Conservation (phyloP, 1,140 invertebrate species). For the Venustaconcha ellipsiformis region DNA sequence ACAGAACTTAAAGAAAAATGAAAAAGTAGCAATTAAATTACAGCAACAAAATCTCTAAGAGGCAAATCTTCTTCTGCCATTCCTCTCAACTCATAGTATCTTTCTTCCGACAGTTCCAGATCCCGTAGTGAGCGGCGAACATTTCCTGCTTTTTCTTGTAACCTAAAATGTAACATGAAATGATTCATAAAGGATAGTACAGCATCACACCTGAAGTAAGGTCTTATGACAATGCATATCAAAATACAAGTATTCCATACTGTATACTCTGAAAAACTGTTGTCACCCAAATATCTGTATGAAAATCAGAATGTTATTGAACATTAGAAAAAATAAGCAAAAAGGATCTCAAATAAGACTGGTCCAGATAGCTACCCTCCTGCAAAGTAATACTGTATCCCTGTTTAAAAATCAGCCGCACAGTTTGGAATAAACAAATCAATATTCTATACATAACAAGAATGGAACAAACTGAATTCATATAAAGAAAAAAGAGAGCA, state of each 20-base stretch:
- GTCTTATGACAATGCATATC: no score
- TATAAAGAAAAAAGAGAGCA: no score
- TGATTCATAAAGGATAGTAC: no score
- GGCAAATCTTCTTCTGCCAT: conserved; percentile 62
- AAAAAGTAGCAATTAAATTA: conserved; percentile 41
- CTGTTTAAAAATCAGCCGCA: no score
- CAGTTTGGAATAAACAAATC: no score
- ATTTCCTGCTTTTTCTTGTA: conserved; percentile 65
- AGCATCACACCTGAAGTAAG: neutral
- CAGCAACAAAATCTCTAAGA: conserved; percentile 67
- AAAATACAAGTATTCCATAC: no score
- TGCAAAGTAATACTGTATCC: no score
- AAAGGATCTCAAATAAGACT: no score
- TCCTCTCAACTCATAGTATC: conserved; percentile 61
- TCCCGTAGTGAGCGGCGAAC: conserved; percentile 59
- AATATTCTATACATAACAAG: no score
- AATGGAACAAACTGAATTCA: no score
- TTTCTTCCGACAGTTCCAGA: conserved; percentile 63
- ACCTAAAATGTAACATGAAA: conserved; percentile 8
- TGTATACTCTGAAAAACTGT: neutral
- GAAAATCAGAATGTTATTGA: neutral
- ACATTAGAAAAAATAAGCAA: neutral
- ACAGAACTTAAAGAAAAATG: neutral
- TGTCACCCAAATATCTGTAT: neutral
- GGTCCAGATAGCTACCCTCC: no score